Evolutionary conservation across 2,888 invertebrate species (phyloP).

Genomic region (Cryptophagus acutangulus): DNA sequence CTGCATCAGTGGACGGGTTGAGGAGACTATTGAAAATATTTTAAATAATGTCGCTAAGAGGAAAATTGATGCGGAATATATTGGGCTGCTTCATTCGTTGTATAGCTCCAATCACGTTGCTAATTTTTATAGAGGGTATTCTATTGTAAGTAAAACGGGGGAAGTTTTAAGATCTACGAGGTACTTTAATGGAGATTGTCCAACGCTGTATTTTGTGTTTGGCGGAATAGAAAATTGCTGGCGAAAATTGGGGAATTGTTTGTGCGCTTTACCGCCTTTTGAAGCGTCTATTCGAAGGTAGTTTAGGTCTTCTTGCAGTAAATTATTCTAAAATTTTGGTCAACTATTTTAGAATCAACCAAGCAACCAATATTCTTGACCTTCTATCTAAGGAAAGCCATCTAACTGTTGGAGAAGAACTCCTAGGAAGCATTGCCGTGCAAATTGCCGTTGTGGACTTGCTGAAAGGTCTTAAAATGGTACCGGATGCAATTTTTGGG

Average conservation of each 20-base stretch:
- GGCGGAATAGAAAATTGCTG: constrained; percentile 88
- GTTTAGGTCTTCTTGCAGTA: too few species aligned
- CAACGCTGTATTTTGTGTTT: not conserved
- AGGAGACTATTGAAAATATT: constrained; percentile 64
- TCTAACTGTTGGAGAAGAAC: too few species aligned
- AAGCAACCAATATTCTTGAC: too few species aligned
- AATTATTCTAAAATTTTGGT: too few species aligned
- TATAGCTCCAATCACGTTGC: constrained; percentile 18
- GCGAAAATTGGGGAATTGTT: constrained; percentile 73
- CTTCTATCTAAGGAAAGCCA: too few species aligned
- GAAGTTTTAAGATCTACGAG: constrained; percentile 22
- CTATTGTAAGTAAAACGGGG: constrained; percentile 48
- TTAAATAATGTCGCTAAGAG: constrained; percentile 60
- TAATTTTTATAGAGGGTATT: constrained; percentile 60
- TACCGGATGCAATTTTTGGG: constrained; percentile 44
- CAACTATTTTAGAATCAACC: too few species aligned
- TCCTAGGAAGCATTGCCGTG: constrained; percentile 51
- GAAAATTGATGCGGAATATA: constrained; percentile 39
- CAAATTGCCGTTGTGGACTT: constrained; percentile 51
- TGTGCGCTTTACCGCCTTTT: constrained; percentile 72
- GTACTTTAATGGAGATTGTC: not conserved
- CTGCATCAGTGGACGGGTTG: constrained; percentile 73
- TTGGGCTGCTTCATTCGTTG: constrained; percentile 32
- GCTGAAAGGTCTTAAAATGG: constrained; percentile 48
- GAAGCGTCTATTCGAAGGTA: constrained; percentile 61